A percentile compares a stretch with the other conserved stretches of the same genome.
phyloP scores from a whole-genome alignment of 2,797 vertebrate genomes.

The Schizopygopsis malacanthus region DNA sequence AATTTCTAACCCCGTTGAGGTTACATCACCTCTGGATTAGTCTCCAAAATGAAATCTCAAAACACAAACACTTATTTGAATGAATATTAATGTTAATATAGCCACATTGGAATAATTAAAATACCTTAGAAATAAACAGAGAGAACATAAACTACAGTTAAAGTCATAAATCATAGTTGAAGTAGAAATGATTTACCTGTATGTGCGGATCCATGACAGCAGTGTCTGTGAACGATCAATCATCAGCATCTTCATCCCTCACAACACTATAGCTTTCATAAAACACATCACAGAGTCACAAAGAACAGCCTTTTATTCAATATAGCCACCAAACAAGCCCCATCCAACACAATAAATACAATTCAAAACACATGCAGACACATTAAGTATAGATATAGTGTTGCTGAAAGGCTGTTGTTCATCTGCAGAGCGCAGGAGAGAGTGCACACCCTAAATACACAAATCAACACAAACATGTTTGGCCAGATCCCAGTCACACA shows the following conservation, averaged over 20 bases:
- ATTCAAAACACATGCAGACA: neutral
- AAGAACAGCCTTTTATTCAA: constrained; percentile 12
- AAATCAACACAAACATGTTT: neutral
- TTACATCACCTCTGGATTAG: too few relatives aligned
- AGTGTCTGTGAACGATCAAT: neutral
- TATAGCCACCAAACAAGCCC: neutral
- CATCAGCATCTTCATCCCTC: neutral
- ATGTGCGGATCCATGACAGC: neutral
- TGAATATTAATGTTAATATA: neutral
- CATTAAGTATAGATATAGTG: neutral
- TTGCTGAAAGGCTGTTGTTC: neutral
- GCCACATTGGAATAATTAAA: too few relatives aligned
- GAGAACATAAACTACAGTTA: too few relatives aligned
- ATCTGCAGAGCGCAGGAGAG: neutral
- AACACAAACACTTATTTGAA: too few relatives aligned
- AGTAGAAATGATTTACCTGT: neutral
- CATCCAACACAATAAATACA: neutral
- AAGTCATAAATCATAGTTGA: neutral
- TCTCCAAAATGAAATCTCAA: too few relatives aligned
- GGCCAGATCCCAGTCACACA: neutral
- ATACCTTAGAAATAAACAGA: too few relatives aligned
- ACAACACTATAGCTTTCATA: neutral
- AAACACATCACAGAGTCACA: constrained; percentile 1
- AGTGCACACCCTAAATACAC: neutral
- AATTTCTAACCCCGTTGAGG: too few relatives aligned